Conservation (phyloP, 92 coral and sea anemone species). For the Epizoanthus ramosus region DNA sequence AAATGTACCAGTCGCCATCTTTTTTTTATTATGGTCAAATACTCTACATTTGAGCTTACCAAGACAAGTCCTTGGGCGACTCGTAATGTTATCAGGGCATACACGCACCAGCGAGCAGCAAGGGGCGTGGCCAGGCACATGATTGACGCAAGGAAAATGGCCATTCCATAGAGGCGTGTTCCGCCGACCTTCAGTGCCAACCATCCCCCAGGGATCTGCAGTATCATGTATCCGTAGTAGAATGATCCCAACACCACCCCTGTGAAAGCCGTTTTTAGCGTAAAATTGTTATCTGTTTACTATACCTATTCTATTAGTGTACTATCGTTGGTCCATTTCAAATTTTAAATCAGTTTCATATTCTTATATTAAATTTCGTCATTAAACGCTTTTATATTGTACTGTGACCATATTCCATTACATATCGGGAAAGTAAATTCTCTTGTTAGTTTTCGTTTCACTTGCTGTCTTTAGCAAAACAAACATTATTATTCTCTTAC, state of each 20-base stretch:
- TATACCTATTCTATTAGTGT: no score
- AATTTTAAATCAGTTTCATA: no score
- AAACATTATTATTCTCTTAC: no score
- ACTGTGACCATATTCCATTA: no score
- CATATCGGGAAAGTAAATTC: no score
- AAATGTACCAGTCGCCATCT: no score
- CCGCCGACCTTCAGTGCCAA: constrained; percentile 84
- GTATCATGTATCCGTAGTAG: constrained; percentile 86
- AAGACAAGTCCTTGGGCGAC: constrained; percentile 80
- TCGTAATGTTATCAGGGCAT: constrained; percentile 67
- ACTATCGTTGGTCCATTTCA: no score
- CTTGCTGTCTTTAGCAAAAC: no score
- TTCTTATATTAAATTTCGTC: neutral
- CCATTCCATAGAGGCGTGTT: constrained; percentile 79
- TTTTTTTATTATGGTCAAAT: no score
- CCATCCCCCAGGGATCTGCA: constrained; percentile 91
- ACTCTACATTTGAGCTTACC: constrained; percentile 46
- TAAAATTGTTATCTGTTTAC: no score
- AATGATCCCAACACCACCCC: constrained; percentile 92
- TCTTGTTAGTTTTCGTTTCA: no score
- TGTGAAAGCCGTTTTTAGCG: neutral
- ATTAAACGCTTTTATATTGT: no score
- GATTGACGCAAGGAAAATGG: constrained; percentile 71
- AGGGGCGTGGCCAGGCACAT: constrained; percentile 77
- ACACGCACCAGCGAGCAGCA: constrained; percentile 83